Conservation (phyloP, 23 tunicate species). For the Styela clava region DNA sequence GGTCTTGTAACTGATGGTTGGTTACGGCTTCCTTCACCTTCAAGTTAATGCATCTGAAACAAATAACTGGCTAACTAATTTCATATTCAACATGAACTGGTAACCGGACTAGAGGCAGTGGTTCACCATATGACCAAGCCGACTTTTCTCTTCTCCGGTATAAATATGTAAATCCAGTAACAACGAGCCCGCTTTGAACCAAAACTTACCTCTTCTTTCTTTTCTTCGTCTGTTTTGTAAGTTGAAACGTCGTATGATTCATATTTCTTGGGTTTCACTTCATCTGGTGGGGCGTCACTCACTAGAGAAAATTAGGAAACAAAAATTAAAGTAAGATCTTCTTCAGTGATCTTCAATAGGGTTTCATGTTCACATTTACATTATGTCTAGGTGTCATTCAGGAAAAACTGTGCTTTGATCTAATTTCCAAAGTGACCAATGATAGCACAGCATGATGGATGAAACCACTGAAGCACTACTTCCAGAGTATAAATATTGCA, state of each 20-base stretch:
- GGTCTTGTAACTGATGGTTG: too few species aligned
- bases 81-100: not conserved
- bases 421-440: not conserved
- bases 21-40: too few species aligned
- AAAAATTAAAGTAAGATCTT: not conserved
- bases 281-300: constrained; percentile 89
- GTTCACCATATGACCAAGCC: not conserved
- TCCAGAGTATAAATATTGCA: too few species aligned
- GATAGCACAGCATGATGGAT: too few species aligned
- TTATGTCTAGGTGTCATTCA: not conserved
- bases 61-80: too few species aligned
- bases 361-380: not conserved
- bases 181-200: too few species aligned
- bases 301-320: constrained; percentile 38
- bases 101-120: not conserved
- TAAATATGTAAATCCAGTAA: not conserved
- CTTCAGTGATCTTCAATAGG: too few species aligned
- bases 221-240: constrained; percentile 84
- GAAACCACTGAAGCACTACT: too few species aligned
- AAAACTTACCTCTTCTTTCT: constrained; percentile 92
- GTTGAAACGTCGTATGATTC: constrained; percentile 75
- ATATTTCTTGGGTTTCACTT: constrained; percentile 61
- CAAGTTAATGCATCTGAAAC: not conserved
- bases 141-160: not conserved
- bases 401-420: not conserved